Conservation (phyloP, 1,140 invertebrate genomes). For the Diuraphis noxia region DNA sequence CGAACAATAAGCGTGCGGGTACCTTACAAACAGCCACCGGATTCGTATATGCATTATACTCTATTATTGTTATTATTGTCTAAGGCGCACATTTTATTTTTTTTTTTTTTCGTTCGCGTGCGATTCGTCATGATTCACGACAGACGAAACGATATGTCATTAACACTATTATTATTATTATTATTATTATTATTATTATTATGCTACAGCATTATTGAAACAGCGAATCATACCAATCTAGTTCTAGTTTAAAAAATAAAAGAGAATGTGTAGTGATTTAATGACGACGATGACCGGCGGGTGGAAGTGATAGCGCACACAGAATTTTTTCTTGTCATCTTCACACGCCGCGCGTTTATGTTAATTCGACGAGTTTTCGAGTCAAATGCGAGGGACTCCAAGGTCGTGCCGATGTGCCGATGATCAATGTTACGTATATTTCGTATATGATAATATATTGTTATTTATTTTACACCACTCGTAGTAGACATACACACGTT, state of each 20-base stretch:
- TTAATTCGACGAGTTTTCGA: conserved; percentile 12
- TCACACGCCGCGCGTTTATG: background rate
- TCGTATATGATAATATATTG: no score
- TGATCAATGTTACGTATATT: background rate
- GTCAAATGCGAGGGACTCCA: conserved; percentile 2
- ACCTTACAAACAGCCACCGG: background rate
- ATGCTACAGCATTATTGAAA: background rate
- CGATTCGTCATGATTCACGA: conserved; percentile 15
- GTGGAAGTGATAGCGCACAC: background rate
- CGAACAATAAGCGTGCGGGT: background rate
- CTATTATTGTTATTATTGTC: conserved; percentile 3
- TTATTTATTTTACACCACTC: background rate
- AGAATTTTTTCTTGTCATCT: background rate
- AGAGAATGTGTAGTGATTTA: conserved; percentile 13
- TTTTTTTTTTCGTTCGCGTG: background rate
- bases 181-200: no score
- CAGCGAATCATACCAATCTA: background rate
- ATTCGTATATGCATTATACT: background rate
- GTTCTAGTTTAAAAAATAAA: conserved; percentile 25
- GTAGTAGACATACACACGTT: background rate
- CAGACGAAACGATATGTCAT: background rate
- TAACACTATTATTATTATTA: background rate
- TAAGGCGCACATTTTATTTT: background rate
- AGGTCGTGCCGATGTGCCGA: background rate
- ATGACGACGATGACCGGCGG: background rate